Evolutionary conservation across 2,888 invertebrate species (phyloP).

Genomic region (Mythimna albipuncta): DNA sequence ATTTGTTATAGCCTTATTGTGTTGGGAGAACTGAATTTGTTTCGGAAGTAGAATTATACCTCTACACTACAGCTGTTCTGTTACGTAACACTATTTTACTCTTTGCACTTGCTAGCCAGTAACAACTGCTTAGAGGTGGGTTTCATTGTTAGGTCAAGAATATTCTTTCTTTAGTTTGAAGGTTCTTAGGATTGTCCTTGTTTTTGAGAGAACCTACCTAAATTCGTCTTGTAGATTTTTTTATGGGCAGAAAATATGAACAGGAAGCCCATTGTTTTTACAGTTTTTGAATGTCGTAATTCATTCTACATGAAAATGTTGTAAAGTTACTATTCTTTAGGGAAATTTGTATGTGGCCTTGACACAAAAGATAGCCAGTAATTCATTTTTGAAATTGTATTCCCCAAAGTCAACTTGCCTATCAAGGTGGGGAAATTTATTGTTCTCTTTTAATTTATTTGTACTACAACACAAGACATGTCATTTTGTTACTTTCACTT

Average conservation of each 20-base stretch:
- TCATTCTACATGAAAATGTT: not conserved
- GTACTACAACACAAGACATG: not conserved
- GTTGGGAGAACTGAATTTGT: slow-evolving; percentile 12
- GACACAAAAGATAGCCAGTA: not conserved
- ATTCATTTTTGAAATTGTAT: not conserved
- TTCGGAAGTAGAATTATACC: slow-evolving; percentile 2
- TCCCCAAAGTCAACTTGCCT: slow-evolving; percentile 19
- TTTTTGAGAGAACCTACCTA: not conserved
- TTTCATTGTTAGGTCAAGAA: slow-evolving; percentile 11
- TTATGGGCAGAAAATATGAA: not conserved
- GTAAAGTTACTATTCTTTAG: slow-evolving; percentile 1
- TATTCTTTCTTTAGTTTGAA: slow-evolving; percentile 7
- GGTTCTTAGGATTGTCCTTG: not conserved
- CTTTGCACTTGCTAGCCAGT: slow-evolving; percentile 2
- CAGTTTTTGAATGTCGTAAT: slow-evolving; percentile 9
- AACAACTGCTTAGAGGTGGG: slow-evolving; percentile 5
- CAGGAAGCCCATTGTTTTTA: not conserved
- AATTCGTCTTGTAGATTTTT: not conserved
- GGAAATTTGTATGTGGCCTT: slow-evolving; percentile 17
- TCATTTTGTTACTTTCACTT: not conserved
- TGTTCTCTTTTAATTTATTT: not conserved
- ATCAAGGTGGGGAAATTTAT: not conserved
- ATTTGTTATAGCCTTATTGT: slow-evolving; percentile 40
- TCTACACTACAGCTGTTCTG: not conserved
- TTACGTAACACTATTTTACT: slow-evolving; percentile 32